A percentile compares a stretch with the other conserved stretches of the same genome.
phyloP scores from a whole-genome alignment of 2,888 invertebrate species.

The Pediacus dermestoides region DNA sequence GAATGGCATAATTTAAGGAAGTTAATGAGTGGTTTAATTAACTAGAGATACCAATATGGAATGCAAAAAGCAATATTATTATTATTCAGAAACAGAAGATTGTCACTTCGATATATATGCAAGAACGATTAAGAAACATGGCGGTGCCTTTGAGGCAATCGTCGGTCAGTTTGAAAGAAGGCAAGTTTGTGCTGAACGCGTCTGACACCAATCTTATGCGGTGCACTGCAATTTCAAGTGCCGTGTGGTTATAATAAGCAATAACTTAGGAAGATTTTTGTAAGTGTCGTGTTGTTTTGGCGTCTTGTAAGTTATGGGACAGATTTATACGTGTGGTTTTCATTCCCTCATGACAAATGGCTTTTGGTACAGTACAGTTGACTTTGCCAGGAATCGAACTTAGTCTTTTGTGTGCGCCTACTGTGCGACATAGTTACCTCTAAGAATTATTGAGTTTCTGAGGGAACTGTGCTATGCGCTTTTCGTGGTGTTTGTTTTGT shows the following conservation, averaged over 20 bases:
- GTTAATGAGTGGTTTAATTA: slow-evolving; percentile 23
- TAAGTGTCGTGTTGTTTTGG: slow-evolving; percentile 48
- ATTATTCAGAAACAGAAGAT: slow-evolving; percentile 32
- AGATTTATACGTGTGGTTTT: slow-evolving; percentile 46
- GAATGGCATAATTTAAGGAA: no score
- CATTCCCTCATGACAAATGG: slow-evolving; percentile 44
- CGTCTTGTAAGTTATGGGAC: slow-evolving; percentile 47
- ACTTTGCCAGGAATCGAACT: slow-evolving; percentile 24
- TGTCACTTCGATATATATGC: slow-evolving; percentile 36
- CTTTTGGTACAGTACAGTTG: slow-evolving; percentile 29
- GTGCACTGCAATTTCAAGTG: slow-evolving; percentile 23
- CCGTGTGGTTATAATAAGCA: slow-evolving; percentile 44
- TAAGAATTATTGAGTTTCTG: slow-evolving; percentile 18
- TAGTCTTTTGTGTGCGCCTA: slow-evolving; percentile 33
- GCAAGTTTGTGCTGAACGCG: slow-evolving; percentile 12
- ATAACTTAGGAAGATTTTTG: slow-evolving; percentile 47
- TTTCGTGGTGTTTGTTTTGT: slow-evolving; percentile 16
- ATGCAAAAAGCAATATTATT: slow-evolving; percentile 24
- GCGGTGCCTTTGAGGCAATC: slow-evolving; percentile 32
- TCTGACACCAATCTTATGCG: slow-evolving; percentile 22
- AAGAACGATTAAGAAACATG: slow-evolving; percentile 34
- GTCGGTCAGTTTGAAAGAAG: slow-evolving; percentile 18
- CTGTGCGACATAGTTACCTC: slow-evolving; percentile 33
- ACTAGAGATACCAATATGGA: slow-evolving; percentile 14
- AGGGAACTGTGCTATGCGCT: slow-evolving; percentile 17